Evolutionary conservation across 2,797 vertebrate species (phyloP), one percentile per base, ranked within the genome.

Genomic region (Neopelma chrysocephalum): DNA sequence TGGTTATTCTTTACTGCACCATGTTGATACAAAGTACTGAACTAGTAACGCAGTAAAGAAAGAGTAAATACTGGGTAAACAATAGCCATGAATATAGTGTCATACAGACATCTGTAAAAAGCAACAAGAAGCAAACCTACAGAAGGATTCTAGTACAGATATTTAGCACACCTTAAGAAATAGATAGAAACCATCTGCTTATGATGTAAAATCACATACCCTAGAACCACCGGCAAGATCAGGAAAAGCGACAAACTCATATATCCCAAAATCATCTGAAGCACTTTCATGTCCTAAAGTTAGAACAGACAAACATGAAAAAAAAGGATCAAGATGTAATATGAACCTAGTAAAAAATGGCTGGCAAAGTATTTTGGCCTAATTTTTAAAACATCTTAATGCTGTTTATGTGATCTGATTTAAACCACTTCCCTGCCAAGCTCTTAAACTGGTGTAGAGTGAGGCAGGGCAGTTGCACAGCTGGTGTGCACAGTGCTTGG

Each of bases 261-360:
- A 99, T 96, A 99, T 99, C 66, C 99, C 99, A 92, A 99, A 99
- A 97, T 99, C 99, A 97, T 99, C 99, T 17, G 98, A 98, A 88
- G 99, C 99, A 95, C 99, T 99, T 97, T 99, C 99, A 50, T 99
- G 99, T 96, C 99, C 99, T 99, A 86, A 95, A 96, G 96, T 89
- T 69, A 86, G 70, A 90, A 89, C 3, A 81, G 57, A 65, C 19
- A 64, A 91, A 90, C 5, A 65, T 51, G 51, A 9, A 38, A 75
- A 92, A 78, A 91, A 73, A 26, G 16, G 48, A 76, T 51, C 0
- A 12, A 90, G 29, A 48, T 42, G 2, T 31, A 64, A 32, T 6
- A 56, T 11, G 12, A 76, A 83, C 27, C 13, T 18, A 15, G 54
- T 81, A 91, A 78, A 81, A 31, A 73, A 88, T 27, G 11, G 42